phyloP scores from a whole-genome alignment of 1,140 invertebrate genomes.

The Lepidotrigona ventralis region DNA sequence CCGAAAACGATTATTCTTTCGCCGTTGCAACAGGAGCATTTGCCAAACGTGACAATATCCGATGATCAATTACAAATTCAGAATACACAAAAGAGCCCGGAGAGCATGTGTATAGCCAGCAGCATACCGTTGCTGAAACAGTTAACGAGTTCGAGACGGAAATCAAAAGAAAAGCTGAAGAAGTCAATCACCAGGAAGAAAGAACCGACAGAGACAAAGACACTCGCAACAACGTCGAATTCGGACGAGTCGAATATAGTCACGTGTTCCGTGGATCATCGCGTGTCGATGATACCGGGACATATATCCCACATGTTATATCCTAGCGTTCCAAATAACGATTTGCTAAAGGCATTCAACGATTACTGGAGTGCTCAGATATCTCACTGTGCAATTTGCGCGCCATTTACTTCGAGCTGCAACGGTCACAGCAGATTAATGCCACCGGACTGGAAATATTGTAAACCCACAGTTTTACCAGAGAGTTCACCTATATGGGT shows the following conservation, averaged over 20 bases:
- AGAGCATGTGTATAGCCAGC: not conserved
- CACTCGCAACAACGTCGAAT: not conserved
- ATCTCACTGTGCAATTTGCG: slow-evolving; percentile 76
- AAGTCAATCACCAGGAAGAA: slow-evolving; percentile 57
- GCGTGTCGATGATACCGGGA: slow-evolving; percentile 65
- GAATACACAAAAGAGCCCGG: not conserved
- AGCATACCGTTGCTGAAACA: slow-evolving; percentile 13
- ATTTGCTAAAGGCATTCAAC: slow-evolving; percentile 73
- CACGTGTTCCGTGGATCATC: not conserved
- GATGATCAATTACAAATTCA: not conserved
- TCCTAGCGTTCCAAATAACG: slow-evolving; percentile 68
- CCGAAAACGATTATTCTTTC: not conserved
- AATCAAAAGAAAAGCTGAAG: slow-evolving; percentile 54
- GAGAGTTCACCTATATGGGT: slow-evolving; percentile 78
- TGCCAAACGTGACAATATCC: not conserved
- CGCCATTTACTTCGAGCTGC: slow-evolving; percentile 69
- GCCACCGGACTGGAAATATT: slow-evolving; percentile 76
- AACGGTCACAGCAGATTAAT: slow-evolving; percentile 69
- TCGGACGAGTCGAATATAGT: slow-evolving; percentile 1
- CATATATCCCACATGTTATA: slow-evolving; percentile 73
- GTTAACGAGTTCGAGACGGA: slow-evolving; percentile 23
- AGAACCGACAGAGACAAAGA: not conserved
- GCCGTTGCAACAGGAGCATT: not conserved
- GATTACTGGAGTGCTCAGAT: slow-evolving; percentile 77
- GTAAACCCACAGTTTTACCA: slow-evolving; percentile 72